Base-by-base conservation (phyloP, 2,113 vertebrate genomes). In the Pollimyrus isidori region DNA sequence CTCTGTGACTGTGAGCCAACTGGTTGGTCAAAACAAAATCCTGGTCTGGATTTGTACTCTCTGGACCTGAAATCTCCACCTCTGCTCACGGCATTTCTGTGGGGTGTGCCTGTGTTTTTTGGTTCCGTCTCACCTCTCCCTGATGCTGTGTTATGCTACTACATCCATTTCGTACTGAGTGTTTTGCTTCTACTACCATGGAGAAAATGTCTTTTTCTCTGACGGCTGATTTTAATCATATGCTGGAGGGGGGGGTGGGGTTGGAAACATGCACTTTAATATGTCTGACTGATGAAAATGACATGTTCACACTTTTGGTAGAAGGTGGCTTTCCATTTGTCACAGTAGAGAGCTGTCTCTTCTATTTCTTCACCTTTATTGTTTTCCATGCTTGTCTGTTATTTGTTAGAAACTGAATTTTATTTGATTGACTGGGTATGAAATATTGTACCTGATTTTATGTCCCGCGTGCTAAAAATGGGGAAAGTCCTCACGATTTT, bases 211-310 rank as follows among this genome's bases (percentile, higher is more conserved):
- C 7, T 45, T 39, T 39, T 84, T 48, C 45, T 58, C n/a, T 49
- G 62, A 49, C 7, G 62, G 45, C 62, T 73, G 4, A 58, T 17
- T 62, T 56, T 42, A 58, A 58, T 53, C 52, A 58, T 48, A 53
- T 62, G 86, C 86, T 58, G 52, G 48, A 11, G 50, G 50, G 3
- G 49, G 19, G 13, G 7, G n/a, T n/a, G n/a, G n/a, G n/a, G n/a
- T n/a, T n/a, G n/a, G n/a, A 1, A 26, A 46, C 82, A 48, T 53
- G 85, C 85, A 86, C 85, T 86, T 86, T 86, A 86, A 52, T 26
- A 35, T 86, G 45, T 86, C 76, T 82, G 42, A n/a, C 42, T 84
- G 42, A 46, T 48, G 39, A 48, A 84, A 84, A 80, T 42, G 30
- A 39, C 73, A 76, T 17, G 73, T 80, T 80, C 82, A 84, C 82